A percentile compares a stretch with the other conserved stretches of the same genome.
phyloP scores from a whole-genome alignment of 2,113 vertebrate genomes.

The Scolopax mira region DNA sequence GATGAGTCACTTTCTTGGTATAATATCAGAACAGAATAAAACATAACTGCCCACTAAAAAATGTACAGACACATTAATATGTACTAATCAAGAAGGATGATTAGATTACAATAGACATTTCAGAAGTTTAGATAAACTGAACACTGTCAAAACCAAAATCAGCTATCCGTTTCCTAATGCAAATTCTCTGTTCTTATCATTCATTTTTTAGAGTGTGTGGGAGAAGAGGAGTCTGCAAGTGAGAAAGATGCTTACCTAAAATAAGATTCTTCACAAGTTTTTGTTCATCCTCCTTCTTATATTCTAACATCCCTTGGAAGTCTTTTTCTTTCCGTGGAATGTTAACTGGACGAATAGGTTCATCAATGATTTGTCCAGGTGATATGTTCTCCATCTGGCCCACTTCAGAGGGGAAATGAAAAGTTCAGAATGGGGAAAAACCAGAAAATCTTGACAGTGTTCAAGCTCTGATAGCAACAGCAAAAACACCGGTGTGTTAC shows the following conservation, averaged over 20 bases:
- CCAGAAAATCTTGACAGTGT: not conserved
- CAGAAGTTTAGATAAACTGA: not conserved
- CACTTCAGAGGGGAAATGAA: conserved; percentile 51
- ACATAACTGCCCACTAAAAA: not conserved
- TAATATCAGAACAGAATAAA: not conserved
- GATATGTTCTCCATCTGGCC: conserved; percentile 88
- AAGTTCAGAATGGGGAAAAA: not conserved
- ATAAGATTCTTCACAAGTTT: conserved; percentile 98
- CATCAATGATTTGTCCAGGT: conserved; percentile 94
- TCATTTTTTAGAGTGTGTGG: not conserved
- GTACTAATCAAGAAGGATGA: not conserved
- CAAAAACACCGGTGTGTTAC: not conserved
- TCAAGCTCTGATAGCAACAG: not conserved
- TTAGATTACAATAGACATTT: not conserved
- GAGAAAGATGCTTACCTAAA: conserved; percentile 78
- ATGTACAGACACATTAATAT: not conserved
- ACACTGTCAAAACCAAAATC: not conserved
- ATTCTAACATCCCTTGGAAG: conserved; percentile 99
- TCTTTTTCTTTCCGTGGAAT: conserved; percentile 98
- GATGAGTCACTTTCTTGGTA: not conserved
- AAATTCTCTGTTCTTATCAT: not conserved
- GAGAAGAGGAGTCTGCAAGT: not conserved
- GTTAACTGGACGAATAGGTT: conserved; percentile 94
- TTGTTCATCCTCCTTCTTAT: conserved; percentile 96
- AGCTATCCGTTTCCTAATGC: not conserved